Percentiles rank a stretch among this genome's conserved stretches.
Conservation (phyloP, 2,113 vertebrate species). For the Eudyptes chrysolophus region DNA sequence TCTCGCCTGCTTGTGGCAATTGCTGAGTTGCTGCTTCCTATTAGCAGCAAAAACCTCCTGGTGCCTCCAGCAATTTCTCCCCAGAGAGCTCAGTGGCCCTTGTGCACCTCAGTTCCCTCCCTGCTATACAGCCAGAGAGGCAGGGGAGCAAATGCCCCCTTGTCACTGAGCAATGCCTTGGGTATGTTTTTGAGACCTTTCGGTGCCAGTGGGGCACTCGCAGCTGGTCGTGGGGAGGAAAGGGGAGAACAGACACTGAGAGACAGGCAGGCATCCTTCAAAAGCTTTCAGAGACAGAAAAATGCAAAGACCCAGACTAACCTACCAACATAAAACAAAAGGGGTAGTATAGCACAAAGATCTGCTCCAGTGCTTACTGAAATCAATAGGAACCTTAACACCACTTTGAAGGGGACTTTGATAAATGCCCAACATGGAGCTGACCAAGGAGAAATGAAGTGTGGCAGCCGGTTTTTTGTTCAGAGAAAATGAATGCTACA, state of each 20-base stretch:
- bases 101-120: fast-evolving
- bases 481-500: background rate
- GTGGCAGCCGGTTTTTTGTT: background rate
- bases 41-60: background rate
- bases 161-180: background rate
- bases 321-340: background rate
- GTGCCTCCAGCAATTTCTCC: background rate
- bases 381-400: background rate
- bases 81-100: background rate
- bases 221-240: background rate
- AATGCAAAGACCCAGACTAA: background rate
- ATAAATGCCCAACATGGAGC: background rate
- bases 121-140: background rate
- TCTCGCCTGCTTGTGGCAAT: background rate
- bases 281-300: background rate
- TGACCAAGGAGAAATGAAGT: background rate
- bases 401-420: background rate
- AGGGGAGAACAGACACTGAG: fast-evolving
- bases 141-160: background rate
- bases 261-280: background rate
- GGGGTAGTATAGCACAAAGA: background rate
- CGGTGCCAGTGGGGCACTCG: fast-evolving
- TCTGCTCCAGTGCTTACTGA: background rate
- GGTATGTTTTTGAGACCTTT: background rate
- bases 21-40: background rate